phyloP scores from a whole-genome alignment of 2,797 vertebrate genomes.

The Chelidonichthys spinosus region DNA sequence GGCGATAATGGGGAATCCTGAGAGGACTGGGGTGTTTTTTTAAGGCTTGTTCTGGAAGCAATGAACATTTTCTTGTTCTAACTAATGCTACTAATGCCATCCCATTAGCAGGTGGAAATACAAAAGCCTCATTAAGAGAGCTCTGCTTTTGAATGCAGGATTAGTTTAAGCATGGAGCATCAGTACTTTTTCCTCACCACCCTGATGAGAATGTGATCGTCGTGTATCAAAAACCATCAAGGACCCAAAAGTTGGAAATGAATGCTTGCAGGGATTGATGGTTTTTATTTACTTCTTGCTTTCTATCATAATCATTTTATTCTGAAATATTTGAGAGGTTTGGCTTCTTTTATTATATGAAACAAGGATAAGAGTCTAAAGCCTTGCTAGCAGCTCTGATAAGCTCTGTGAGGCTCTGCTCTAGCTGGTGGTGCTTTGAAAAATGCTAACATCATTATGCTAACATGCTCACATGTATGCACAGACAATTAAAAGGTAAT shows the following conservation, averaged over 20 bases:
- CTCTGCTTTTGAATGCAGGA: not conserved
- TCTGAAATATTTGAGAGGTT: not conserved
- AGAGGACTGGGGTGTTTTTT: not conserved
- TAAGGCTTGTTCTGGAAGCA: not conserved
- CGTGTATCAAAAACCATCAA: not conserved
- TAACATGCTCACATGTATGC: too few species aligned
- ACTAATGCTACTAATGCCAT: not conserved
- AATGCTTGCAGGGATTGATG: not conserved
- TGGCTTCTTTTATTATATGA: not conserved
- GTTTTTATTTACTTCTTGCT: not conserved
- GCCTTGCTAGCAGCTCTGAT: too few species aligned
- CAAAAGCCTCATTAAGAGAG: not conserved
- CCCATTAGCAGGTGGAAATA: not conserved
- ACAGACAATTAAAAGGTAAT: too few species aligned
- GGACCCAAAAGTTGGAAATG: not conserved
- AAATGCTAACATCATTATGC: too few species aligned
- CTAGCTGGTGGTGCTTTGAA: too few species aligned
- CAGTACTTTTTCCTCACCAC: not conserved
- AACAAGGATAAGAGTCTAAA: too few species aligned
- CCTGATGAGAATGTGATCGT: not conserved
- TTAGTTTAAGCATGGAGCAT: not conserved
- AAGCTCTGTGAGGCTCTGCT: too few species aligned
- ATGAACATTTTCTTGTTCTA: conserved; percentile 3
- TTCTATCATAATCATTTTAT: not conserved
- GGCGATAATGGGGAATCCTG: conserved; percentile 10